Evolutionary conservation across 1,140 invertebrate species (phyloP).

Genomic region (Drosophila insularis): DNA sequence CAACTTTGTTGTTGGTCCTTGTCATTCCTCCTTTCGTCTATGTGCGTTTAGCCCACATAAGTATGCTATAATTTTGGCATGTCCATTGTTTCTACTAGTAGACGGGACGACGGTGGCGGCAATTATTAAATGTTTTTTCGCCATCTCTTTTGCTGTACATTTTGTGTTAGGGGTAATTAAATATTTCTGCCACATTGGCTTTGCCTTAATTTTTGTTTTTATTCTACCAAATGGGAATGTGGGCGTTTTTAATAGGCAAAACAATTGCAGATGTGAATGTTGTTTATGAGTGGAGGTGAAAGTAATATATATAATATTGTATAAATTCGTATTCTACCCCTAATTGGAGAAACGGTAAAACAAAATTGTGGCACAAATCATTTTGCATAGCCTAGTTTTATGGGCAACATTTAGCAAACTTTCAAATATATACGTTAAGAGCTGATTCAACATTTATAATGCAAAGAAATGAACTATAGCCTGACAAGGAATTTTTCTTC

Average conservation of each 20-base stretch:
- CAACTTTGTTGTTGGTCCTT: not conserved
- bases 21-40: not conserved
- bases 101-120: constrained; percentile 1
- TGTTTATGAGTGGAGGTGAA: constrained; percentile 1
- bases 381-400: not conserved
- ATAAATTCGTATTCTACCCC: not conserved
- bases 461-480: too few relatives aligned
- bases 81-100: constrained; percentile 34
- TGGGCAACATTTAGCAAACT: not conserved
- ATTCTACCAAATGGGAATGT: not conserved
- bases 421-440: too few relatives aligned
- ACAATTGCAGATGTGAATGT: not conserved
- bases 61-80: constrained; percentile 65
- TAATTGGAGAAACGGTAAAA: not conserved
- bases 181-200: constrained; percentile 74
- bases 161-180: constrained; percentile 57
- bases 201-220: constrained; percentile 18
- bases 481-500: too few relatives aligned
- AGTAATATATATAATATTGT: not conserved
- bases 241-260: constrained; percentile 6
- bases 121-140: constrained; percentile 31
- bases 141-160: not conserved
- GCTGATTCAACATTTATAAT: too few relatives aligned
- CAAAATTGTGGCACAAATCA: not conserved
- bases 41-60: constrained; percentile 40